Evolutionary conservation across 1,140 invertebrate species (phyloP).

Genomic region (Reticulitermes speratus): DNA sequence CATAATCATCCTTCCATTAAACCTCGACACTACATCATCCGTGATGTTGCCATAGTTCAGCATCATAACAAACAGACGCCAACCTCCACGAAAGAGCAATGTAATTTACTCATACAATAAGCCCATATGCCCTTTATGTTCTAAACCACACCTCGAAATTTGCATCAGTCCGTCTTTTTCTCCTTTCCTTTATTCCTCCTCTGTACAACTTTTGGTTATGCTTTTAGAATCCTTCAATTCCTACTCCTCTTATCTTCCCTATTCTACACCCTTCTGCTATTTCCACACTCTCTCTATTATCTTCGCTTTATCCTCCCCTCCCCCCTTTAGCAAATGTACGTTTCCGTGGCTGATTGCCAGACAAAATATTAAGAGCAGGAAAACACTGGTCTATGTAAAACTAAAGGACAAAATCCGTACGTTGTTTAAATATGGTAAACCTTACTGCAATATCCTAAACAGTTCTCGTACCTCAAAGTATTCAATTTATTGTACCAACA

Average conservation of each 20-base stretch:
- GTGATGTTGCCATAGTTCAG: no score
- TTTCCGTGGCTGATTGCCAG: background rate
- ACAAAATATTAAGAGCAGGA: background rate
- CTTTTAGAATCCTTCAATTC: constrained; percentile 7
- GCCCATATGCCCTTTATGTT: background rate
- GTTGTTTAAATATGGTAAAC: no score
- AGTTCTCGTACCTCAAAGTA: no score
- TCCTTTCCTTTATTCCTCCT: background rate
- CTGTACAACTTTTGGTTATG: background rate
- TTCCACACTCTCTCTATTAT: background rate
- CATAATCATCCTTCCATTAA: no score
- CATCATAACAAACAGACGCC: no score
- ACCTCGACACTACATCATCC: no score
- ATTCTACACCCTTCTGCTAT: background rate
- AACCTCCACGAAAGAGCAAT: no score
- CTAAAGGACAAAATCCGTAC: no score
- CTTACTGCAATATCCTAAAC: no score
- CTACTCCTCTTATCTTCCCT: background rate
- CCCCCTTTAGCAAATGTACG: background rate
- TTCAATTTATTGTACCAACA: no score
- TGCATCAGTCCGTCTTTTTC: background rate
- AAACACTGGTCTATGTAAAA: no score
- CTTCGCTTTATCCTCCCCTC: background rate
- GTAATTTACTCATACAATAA: no score
- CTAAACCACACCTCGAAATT: background rate